Base-by-base conservation (phyloP, 2,797 vertebrate species). In the Chelmon rostratus region DNA sequence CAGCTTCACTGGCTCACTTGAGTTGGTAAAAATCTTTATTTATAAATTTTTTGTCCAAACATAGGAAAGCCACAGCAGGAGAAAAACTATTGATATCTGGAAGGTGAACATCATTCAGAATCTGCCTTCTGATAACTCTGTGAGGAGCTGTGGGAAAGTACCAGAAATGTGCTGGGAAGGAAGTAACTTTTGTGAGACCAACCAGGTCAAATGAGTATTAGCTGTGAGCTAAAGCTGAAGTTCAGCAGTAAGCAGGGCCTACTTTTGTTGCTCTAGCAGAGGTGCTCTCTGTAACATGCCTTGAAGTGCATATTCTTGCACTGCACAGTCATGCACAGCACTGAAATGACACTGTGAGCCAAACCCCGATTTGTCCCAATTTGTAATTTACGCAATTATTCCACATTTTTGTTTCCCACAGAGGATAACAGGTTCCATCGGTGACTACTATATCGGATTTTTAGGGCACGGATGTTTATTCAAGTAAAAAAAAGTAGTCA, bases 91-190 rank as follows among this genome's bases (percentile, higher is more conserved):
- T 44, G 38, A 63, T 33, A n/a, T 38, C 47, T 50, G 58, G 37
- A 72, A 42, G 23, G 37, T 35, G 23, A 59, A 61, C 42, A 50
- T 18, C 2, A 54, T 57, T 38, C 13, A 31, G 52, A 50, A n/a
- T 67, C 23, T 38, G 40, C 10, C 44, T 65, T 53, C 16, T 52
- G 38, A 47, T 46, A 40, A 28, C 19, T 31, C 25, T 68, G 23
- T 54, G 38, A 62, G 49, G 8, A 28, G 18, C n/a, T 78, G 54
- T 54, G 56, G 37, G 47, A n/a, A 68, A 54, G 23, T 16, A 49
- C 8, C 0, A 2, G 31, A 11, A 31, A 15, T n/a, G 40, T 28
- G 23, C 5, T 25, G 42, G 54, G 7, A 72, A 21, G 40, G 40
- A 46, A 16, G 23, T 38, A 42, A 38, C 28, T 38, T 38, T 35